Evolutionary conservation across 1,140 invertebrate genomes (phyloP), one percentile per base, ranked within the genome.

Genomic region (Caenorhabditis remanei): DNA sequence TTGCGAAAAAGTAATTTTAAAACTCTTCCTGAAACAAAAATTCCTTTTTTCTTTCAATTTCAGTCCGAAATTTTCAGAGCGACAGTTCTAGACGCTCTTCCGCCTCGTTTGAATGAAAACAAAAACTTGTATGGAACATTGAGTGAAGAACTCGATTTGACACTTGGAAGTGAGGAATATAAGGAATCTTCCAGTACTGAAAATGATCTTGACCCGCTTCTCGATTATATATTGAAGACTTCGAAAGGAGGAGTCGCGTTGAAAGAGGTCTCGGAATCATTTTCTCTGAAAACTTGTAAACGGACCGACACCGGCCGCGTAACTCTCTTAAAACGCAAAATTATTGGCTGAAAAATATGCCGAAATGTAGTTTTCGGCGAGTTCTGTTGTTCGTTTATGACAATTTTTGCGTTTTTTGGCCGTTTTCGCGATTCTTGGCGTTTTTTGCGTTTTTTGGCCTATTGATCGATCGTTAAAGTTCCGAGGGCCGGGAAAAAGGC

Each of bases 31-130:
- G n/a, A 58, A 58, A 58, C 6, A 19, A 58, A 14, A 58, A 1
- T 58, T 58, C n/a, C n/a, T n/a, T 6, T 40, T 40, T 65, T 40
- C 1, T 32, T 2, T 32, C 32, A 32, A 32, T 32, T 32, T 32
- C 61, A 65, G 61, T 32, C n/a, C n/a, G n/a, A n/a, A n/a, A n/a
- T n/a, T n/a, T n/a, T n/a, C n/a, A n/a, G n/a, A n/a, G 40, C 24
- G 16, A 32, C 40, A 32, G 11, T 65, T 65, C 61, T 41, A n/a
- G n/a, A 41, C 40, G 61, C 5, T 65, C 32, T 65, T 32, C 61
- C 61, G 61, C 61, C 61, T 32, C 32, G 61, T 40, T 40, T 65
- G 21, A 65, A 65, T n/a, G 61, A 65, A n/a, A 41, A n/a, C 21
- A 61, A 61, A 1, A 8, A 40, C 13, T 41, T 65, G 6, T 65